Evolutionary conservation across 2,113 vertebrate species (phyloP).

Genomic region (Amazona vittata): DNA sequence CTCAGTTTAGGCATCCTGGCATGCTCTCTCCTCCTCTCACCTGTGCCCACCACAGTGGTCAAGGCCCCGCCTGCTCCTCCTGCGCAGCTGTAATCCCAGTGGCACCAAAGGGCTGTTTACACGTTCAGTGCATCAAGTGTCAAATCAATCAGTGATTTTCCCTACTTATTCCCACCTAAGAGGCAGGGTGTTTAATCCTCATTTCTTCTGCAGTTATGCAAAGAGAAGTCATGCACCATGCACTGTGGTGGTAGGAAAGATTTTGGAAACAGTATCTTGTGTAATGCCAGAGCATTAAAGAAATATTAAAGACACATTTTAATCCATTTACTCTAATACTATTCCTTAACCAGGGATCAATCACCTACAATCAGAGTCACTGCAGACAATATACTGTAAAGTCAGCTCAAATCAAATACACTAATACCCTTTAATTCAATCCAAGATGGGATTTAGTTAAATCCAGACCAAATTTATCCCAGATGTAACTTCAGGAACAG

Average conservation of each 20-base stretch:
- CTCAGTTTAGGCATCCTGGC: neutral
- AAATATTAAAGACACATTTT: neutral
- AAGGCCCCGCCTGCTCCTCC: neutral
- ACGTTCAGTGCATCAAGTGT: accelerated
- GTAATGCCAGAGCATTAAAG: neutral
- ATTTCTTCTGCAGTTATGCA: neutral
- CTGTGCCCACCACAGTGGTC: accelerated
- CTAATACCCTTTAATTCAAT: neutral
- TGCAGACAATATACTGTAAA: neutral
- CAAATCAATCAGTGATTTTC: neutral
- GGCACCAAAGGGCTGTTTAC: neutral
- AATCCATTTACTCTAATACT: neutral
- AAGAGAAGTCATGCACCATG: neutral
- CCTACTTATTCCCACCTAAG: neutral
- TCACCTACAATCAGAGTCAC: neutral
- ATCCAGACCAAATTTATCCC: neutral
- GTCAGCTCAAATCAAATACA: neutral
- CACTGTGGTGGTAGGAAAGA: accelerated
- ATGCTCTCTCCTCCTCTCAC: accelerated
- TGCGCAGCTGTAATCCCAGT: neutral
- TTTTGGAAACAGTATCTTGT: neutral
- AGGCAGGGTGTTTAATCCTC: neutral
- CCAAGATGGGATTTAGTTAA: neutral
- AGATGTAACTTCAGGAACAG: neutral
- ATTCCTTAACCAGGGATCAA: neutral